Base-by-base conservation (phyloP, 2,113 vertebrate genomes). In the Forbesichthys papilliferus region DNA sequence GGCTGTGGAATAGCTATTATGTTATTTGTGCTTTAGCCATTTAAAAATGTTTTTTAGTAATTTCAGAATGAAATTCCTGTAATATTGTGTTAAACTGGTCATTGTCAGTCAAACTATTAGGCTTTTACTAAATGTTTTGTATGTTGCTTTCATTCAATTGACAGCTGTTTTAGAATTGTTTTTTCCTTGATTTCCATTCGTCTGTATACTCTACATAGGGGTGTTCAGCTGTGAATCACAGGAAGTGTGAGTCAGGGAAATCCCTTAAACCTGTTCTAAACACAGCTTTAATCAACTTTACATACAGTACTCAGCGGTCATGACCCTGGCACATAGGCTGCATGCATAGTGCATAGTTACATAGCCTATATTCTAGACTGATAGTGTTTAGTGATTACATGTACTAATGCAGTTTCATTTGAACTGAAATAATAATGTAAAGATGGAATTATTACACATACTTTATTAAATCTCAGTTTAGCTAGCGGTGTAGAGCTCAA, bases 241-340 rank as follows among this genome's bases (percentile, higher is more conserved):
- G 87, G 88, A 91, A 89, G 83, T 85, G 83, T 85, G 81, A 84
- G 73, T 83, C 83, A 82, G 88, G 84, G 84, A 90, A 89, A 86
- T 88, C 84, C 87, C 84, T 82, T 64, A 48, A 58, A 86, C 73
- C 76, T 87, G 71, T 79, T 77, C 79, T 18, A 71, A 61, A 73
- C 76, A 79, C 71, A 73, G 66, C 73, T 42, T 42, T 42, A 42
- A 42, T 42, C 36, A 5, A 42, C 7, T 42, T 5, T 42, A 42
- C 36, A 42, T 42, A 27, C 27, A 27, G 27, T 27, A 42, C 36
- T 58, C 33, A 58, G 18, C n/a, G 34, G 57, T 27, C 1, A 27
- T 27, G 27, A 27, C 13, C 16, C 13, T 53, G 13, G 54, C 18
- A 56, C 16, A 18, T 56, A 56, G 9, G 27, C 27, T 27, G 27